Conservation (phyloP, 2,888 invertebrate genomes). For the Silvanus unidentatus region DNA sequence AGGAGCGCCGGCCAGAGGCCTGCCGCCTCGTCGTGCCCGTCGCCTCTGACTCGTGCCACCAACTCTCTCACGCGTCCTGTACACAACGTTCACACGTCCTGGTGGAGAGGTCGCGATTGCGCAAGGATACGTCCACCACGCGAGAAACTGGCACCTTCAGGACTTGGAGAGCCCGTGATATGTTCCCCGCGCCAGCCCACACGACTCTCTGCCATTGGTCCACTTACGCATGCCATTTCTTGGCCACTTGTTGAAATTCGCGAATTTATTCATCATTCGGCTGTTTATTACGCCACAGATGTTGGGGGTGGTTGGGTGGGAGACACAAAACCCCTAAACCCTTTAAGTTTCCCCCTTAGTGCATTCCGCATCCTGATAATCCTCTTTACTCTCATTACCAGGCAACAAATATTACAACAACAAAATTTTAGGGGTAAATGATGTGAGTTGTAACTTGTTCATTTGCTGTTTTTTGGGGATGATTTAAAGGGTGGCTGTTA, state of each 20-base stretch:
- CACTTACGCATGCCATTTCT: constrained; percentile 38
- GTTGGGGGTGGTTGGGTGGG: too few species aligned
- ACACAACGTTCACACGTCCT: constrained; percentile 18
- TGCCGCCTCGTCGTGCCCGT: constrained; percentile 45
- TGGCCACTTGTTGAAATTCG: constrained; percentile 34
- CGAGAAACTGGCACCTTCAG: constrained; percentile 37
- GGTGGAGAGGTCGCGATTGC: constrained; percentile 37
- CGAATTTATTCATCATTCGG: too few species aligned
- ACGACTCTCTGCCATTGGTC: constrained; percentile 35
- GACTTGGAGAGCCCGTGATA: constrained; percentile 32
- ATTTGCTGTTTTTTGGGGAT: too few species aligned
- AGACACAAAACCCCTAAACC: too few species aligned
- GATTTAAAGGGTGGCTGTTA: too few species aligned
- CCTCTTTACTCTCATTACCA: too few species aligned
- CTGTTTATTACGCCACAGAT: too few species aligned
- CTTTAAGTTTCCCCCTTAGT: too few species aligned
- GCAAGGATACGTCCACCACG: constrained; percentile 37
- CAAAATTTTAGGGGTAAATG: too few species aligned
- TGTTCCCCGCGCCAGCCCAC: constrained; percentile 41
- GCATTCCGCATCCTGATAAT: too few species aligned
- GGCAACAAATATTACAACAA: too few species aligned
- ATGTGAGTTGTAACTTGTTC: too few species aligned
- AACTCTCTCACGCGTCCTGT: constrained; percentile 24
- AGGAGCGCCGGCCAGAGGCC: constrained; percentile 39
- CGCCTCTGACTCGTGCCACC: constrained; percentile 41